phyloP scores from a whole-genome alignment of 2,113 vertebrate species.

The Clarias batrachus region DNA sequence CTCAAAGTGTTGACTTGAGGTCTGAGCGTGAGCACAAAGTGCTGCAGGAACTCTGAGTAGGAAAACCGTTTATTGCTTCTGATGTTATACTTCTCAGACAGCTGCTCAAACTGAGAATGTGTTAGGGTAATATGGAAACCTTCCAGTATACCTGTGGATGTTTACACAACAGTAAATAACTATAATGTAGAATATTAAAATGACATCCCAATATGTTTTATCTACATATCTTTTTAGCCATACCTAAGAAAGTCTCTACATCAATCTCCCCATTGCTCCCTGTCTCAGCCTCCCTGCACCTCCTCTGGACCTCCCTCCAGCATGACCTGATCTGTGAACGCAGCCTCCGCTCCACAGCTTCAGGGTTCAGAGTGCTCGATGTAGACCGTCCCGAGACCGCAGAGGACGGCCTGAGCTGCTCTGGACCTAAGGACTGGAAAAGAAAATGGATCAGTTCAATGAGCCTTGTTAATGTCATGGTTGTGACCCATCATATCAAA shows the following conservation, averaged over 20 bases:
- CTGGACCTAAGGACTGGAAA: slow-evolving; percentile 2
- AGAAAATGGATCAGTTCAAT: neutral
- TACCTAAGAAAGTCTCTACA: slow-evolving; percentile 68
- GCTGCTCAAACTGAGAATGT: slow-evolving; percentile 65
- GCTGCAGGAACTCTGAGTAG: slow-evolving; percentile 71
- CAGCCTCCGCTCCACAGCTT: slow-evolving; percentile 62
- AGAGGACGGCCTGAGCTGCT: slow-evolving; percentile 16
- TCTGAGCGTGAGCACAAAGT: slow-evolving; percentile 66
- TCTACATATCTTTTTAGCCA: neutral
- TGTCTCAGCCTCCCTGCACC: slow-evolving; percentile 65
- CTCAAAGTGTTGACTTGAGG: slow-evolving; percentile 51
- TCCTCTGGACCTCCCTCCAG: slow-evolving; percentile 71
- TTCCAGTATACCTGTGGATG: slow-evolving; percentile 64
- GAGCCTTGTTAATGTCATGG: neutral
- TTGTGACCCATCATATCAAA: no score
- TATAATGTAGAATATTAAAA: neutral
- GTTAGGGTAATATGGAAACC: slow-evolving; percentile 65
- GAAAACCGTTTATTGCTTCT: slow-evolving; percentile 63
- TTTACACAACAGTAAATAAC: slow-evolving; percentile 22
- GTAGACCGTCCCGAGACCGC: slow-evolving; percentile 14
- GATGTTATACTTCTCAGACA: slow-evolving; percentile 59
- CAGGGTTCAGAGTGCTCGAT: neutral
- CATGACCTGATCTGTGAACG: slow-evolving; percentile 60
- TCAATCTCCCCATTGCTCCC: slow-evolving; percentile 63
- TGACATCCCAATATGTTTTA: neutral